Conservation (phyloP, 2,113 vertebrate species). For the Sylvietta virens region DNA sequence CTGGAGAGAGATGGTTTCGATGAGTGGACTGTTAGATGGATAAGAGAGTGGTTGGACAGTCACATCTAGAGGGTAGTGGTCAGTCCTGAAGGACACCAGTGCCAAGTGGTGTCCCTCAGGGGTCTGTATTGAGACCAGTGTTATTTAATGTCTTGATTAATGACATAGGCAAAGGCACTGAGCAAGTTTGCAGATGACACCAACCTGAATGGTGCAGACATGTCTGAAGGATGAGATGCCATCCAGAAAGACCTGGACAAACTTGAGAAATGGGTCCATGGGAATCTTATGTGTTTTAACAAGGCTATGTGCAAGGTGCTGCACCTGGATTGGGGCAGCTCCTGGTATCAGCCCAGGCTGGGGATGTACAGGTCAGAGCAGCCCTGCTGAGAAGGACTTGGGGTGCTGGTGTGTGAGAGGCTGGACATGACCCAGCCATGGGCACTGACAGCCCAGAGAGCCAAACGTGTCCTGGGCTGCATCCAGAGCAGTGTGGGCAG, state of each 20-base stretch:
- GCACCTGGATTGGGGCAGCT: accelerated
- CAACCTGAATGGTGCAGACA: background rate
- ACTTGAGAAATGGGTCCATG: accelerated
- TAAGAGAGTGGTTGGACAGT: background rate
- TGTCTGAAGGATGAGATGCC: background rate
- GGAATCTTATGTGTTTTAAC: background rate
- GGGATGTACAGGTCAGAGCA: background rate
- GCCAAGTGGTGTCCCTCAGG: background rate
- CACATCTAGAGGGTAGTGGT: background rate
- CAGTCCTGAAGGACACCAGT: background rate
- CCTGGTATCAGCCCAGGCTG: background rate
- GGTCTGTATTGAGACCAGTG: background rate
- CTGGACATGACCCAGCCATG: background rate
- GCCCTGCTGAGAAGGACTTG: background rate
- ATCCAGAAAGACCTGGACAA: background rate
- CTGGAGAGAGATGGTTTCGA: background rate
- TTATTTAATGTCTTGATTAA: background rate
- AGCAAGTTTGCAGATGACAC: background rate
- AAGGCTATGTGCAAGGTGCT: background rate
- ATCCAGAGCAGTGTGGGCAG: background rate
- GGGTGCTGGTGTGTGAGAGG: background rate
- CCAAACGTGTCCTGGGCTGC: background rate
- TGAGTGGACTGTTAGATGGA: background rate
- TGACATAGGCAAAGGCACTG: background rate
- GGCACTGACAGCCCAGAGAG: background rate